Evolutionary conservation across 2,888 invertebrate species (phyloP).

Genomic region (Eupithecia inturbata): DNA sequence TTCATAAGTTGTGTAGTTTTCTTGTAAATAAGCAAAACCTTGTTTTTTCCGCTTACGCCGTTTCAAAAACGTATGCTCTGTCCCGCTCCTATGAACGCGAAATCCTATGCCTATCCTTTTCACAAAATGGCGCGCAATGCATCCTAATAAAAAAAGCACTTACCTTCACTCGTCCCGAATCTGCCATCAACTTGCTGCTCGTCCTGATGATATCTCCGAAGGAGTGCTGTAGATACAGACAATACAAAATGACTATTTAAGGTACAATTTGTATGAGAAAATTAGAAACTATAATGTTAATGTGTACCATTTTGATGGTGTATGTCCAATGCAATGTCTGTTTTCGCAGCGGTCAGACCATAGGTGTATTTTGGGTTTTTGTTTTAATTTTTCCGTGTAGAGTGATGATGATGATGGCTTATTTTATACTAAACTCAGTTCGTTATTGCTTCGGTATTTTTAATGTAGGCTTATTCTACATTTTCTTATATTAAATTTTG

Average conservation of each 20-base stretch:
- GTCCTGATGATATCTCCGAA: slow-evolving; percentile 54
- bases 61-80: too few relatives aligned
- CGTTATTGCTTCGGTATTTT: neutral
- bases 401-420: neutral
- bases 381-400: neutral
- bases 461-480: neutral
- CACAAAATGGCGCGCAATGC: too few relatives aligned
- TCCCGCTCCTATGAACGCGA: too few relatives aligned
- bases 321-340: neutral
- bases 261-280: neutral
- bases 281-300: neutral
- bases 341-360: neutral
- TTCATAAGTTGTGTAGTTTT: too few relatives aligned
- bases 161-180: slow-evolving; percentile 61
- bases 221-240: slow-evolving; percentile 46
- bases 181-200: slow-evolving; percentile 49
- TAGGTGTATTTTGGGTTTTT: neutral
- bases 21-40: too few relatives aligned
- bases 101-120: too few relatives aligned
- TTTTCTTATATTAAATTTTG: neutral
- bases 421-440: neutral
- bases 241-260: neutral
- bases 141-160: slow-evolving; percentile 24
- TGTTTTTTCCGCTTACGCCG: too few relatives aligned
- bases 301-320: neutral